A percentile compares a stretch with the other conserved stretches of the same genome.
Conservation (phyloP, 2,113 vertebrate species). For the Scomber scombrus region DNA sequence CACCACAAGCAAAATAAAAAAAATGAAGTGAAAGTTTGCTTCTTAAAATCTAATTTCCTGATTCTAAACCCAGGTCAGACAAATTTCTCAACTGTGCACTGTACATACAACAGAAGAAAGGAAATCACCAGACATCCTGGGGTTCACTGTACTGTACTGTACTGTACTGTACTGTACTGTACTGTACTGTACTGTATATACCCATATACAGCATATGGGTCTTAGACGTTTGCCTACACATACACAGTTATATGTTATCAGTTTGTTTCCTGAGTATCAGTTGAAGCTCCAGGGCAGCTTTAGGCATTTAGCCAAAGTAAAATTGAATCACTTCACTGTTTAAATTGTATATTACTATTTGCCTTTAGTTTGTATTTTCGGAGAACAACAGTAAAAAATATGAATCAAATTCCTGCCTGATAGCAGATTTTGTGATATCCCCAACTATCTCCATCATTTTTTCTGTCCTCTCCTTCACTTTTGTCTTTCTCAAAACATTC, state of each 20-base stretch:
- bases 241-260: slow-evolving; percentile 1
- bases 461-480: no score
- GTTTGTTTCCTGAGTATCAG: slow-evolving; percentile 8
- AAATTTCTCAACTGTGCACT: slow-evolving; percentile 24
- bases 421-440: no score
- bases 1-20: background rate
- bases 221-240: background rate
- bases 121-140: slow-evolving; percentile 22
- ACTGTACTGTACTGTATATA: background rate
- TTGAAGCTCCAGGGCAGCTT: background rate
- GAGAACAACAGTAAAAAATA: no score
- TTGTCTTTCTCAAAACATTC: no score
- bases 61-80: background rate
- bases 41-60: slow-evolving; percentile 48
- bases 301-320: background rate
- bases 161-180: no score
- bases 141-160: background rate
- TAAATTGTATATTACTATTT: background rate
- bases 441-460: no score
- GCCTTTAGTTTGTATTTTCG: background rate
- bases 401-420: no score
- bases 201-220: background rate
- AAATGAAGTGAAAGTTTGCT: background rate
- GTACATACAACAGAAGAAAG: slow-evolving; percentile 14
- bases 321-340: background rate